Conservation (phyloP, 2,888 invertebrate species). For the Artemia sinica region DNA sequence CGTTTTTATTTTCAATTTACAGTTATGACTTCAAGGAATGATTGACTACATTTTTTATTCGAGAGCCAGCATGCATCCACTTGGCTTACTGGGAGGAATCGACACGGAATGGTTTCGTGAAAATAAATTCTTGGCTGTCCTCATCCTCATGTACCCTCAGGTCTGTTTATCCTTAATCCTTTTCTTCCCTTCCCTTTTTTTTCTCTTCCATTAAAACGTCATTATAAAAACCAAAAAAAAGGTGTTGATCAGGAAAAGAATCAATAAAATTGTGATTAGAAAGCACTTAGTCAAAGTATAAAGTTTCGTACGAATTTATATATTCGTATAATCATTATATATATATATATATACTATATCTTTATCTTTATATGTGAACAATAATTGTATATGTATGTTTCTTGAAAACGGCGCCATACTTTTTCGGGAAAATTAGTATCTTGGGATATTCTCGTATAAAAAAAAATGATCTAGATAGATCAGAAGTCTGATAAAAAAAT, state of each 20-base stretch:
- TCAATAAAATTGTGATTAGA: background rate
- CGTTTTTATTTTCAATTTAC: too few relatives aligned
- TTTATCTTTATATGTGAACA: too few relatives aligned
- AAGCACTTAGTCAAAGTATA: background rate
- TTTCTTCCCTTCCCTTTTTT: background rate
- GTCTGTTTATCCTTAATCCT: conserved; percentile 32
- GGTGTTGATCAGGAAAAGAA: background rate
- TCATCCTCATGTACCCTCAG: conserved; percentile 88
- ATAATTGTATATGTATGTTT: too few relatives aligned
- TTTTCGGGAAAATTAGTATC: too few relatives aligned
- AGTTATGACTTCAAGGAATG: conserved; percentile 96
- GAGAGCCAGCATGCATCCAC: conserved; percentile 80
- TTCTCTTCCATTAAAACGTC: background rate
- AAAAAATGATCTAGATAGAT: too few relatives aligned
- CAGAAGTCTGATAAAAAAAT: too few relatives aligned
- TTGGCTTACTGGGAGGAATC: conserved; percentile 83
- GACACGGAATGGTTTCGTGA: conserved; percentile 60
- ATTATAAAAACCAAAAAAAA: too few relatives aligned
- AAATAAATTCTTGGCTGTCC: conserved; percentile 93
- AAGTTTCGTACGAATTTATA: background rate
- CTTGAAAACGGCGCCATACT: too few relatives aligned
- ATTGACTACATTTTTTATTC: conserved; percentile 99
- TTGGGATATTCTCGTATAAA: too few relatives aligned
- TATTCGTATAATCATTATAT: too few relatives aligned
- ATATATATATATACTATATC: too few relatives aligned